phyloP scores from a whole-genome alignment of 2,797 vertebrate genomes.

The Sibirionetta formosa region DNA sequence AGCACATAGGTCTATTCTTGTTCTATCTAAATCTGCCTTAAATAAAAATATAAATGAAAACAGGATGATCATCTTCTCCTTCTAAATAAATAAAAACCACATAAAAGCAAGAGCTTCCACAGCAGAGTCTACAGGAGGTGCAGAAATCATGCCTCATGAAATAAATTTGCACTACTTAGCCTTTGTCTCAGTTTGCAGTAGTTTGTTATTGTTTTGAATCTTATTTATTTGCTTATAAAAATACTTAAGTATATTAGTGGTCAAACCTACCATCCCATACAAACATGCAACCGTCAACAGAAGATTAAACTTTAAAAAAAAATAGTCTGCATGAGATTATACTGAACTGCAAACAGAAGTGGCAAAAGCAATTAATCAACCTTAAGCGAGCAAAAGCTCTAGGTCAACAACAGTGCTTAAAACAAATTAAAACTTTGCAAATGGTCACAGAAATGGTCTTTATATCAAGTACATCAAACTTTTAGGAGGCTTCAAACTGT shows the following conservation, averaged over 20 bases:
- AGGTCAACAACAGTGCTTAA: slow-evolving; percentile 47
- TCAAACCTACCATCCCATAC: slow-evolving; percentile 34
- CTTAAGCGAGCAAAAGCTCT: slow-evolving; percentile 27
- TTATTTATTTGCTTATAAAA: slow-evolving; percentile 64
- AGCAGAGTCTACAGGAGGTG: not conserved
- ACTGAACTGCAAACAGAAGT: slow-evolving; percentile 56
- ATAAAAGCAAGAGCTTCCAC: not conserved
- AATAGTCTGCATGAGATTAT: slow-evolving; percentile 35
- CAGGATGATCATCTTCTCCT: not conserved
- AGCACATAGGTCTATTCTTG: slow-evolving; percentile 4
- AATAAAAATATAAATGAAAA: slow-evolving; percentile 15
- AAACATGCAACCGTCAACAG: slow-evolving; percentile 22
- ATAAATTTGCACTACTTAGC: not conserved
- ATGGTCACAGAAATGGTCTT: not conserved
- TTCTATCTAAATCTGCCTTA: slow-evolving; percentile 17
- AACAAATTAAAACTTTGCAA: slow-evolving; percentile 47
- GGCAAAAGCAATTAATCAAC: slow-evolving; percentile 61
- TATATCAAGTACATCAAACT: slow-evolving; percentile 1
- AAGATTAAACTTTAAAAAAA: slow-evolving; percentile 34
- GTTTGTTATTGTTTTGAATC: slow-evolving; percentile 44
- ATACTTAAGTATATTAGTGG: slow-evolving; percentile 14
- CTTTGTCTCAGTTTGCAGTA: slow-evolving; percentile 1
- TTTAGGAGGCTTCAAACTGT: slow-evolving; percentile 40
- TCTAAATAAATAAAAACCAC: not conserved
- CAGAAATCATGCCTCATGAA: slow-evolving; percentile 12